Base-by-base conservation (phyloP, 1,140 invertebrate genomes). In the Neodiprion fabricii region DNA sequence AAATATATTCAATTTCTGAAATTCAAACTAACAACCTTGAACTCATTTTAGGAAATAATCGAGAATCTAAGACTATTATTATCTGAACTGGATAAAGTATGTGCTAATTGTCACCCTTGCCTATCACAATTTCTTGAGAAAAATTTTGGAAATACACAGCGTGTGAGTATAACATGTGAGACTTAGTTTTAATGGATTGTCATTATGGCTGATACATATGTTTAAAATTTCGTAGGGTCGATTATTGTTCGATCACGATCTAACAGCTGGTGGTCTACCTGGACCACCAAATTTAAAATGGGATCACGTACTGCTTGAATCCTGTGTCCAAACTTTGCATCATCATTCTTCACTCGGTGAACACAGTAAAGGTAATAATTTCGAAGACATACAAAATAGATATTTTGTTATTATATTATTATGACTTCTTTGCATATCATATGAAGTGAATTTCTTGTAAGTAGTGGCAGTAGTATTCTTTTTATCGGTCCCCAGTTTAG, bases 61-160 rank as follows among this genome's bases (percentile, higher is more conserved):
- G 89, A 91, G 74, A 88, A 89, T 72, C 81, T 93, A 61, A 89
- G 90, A 79, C 86, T 90, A 68, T 84, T 93, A 72, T 83, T 94
- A 47, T 77, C 88, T 65, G 80, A 87, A 72, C 80, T 93, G 48
- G 89, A 91, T 79, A 83, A 61, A 8, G 74, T 82, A 12, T 87
- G 84, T 75, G 82, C 88, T 50, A 89, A 90, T 67, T 86, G 87
- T 61, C 92, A 94, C 87, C 86, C 87, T 47, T 94, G 93, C 86
- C 89, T 94, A 70, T 84, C 89, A 65, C 90, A 92, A 77, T 94
- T 93, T 81, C 83, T 94, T 23, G 89, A 87, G 1, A 93, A 91
- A 84, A 91, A 90, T 73, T 94, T 94, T 85, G 85, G 89, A 70
- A 90, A 90, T 82, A 84, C 89, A 28, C 77, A 82, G 75, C 78